These are phyloP conservation scores for Urocolius indicus DNA, from an alignment of 2,113 vertebrate species.

Conservation along the genomic window DNA sequence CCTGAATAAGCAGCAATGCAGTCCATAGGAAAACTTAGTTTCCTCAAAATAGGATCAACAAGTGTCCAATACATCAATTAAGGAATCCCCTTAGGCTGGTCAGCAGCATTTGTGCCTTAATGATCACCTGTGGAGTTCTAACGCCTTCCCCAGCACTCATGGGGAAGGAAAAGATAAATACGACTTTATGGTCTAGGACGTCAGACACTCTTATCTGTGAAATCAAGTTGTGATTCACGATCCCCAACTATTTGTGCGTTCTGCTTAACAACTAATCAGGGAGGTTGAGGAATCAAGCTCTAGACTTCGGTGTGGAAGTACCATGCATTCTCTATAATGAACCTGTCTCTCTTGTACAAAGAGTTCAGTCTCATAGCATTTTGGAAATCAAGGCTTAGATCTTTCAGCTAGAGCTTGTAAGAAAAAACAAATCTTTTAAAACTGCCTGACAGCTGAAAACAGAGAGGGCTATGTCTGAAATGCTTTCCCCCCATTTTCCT, in stretches of 20 bases:
- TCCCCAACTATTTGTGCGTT: background rate
- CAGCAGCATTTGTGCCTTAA: background rate
- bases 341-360: background rate
- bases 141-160: background rate
- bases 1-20: background rate
- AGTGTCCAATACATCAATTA: background rate
- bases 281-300: background rate
- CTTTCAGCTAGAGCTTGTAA: background rate
- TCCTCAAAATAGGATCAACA: background rate
- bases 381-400: background rate
- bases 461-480: background rate
- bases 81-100: background rate
- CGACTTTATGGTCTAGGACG: background rate
- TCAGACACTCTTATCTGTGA: background rate
- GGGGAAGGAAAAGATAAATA: background rate
- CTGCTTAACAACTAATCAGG: background rate
- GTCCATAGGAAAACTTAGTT: fast-evolving
- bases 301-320: background rate
- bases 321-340: background rate
- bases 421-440: background rate
- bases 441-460: slow-evolving; percentile 29
- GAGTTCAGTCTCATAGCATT: background rate
- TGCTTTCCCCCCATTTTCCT: background rate
- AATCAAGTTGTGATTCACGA: background rate
- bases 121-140: background rate